Evolutionary conservation across 1,140 invertebrate species (phyloP).

Genomic region (Galleria mellonella): DNA sequence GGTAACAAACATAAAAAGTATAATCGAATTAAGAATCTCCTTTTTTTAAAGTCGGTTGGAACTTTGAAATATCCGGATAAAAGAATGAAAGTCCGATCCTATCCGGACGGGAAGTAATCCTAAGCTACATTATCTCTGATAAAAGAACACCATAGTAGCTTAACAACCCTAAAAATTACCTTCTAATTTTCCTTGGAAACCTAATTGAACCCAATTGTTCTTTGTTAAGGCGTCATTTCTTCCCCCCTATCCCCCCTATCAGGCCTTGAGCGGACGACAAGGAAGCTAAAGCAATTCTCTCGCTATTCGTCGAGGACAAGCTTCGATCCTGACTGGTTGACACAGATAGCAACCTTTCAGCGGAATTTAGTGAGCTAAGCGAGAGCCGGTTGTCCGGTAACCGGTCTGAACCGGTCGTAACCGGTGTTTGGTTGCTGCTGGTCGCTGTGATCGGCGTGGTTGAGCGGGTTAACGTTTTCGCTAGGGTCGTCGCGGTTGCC

Average conservation of each 20-base stretch:
- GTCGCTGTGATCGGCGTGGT: constrained; percentile 38
- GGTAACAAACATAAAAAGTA: no score
- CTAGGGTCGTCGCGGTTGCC: constrained; percentile 22
- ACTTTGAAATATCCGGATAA: no score
- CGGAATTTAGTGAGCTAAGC: constrained; percentile 45
- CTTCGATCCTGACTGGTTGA: constrained; percentile 35
- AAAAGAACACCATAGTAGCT: no score
- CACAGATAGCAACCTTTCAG: constrained; percentile 35
- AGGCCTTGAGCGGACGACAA: constrained; percentile 71
- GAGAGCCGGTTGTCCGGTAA: constrained; percentile 43
- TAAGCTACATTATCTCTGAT: no score
- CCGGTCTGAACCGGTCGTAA: constrained; percentile 13
- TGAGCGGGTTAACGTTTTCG: constrained; percentile 36
- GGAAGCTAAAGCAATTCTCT: constrained; percentile 51
- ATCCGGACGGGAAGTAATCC: no score
- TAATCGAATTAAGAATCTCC: no score
- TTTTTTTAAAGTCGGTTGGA: no score
- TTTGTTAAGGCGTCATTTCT: constrained; percentile 67
- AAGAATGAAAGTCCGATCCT: no score
- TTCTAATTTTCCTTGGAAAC: constrained; percentile 40
- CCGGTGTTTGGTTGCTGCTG: constrained; percentile 15
- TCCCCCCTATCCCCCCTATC: constrained; percentile 74
- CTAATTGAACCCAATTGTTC: constrained; percentile 27
- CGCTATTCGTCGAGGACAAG: constrained; percentile 23
- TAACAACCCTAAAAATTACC: constrained; percentile 5